Evolutionary conservation across 2,797 vertebrate genomes (phyloP).

Genomic region (Lycodopsis pacificus): DNA sequence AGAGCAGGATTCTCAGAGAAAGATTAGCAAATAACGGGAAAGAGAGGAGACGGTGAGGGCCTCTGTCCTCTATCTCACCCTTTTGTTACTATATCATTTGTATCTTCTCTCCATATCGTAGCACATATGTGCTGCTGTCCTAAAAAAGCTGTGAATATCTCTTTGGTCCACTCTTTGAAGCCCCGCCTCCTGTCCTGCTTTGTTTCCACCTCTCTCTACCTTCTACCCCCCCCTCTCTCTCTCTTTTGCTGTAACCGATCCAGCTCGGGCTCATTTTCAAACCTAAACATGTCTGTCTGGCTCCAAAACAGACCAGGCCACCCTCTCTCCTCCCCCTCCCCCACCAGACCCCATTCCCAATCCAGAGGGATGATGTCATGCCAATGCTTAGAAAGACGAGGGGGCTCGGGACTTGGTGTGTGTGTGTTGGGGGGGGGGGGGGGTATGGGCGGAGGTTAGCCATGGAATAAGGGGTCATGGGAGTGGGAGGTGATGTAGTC

Average conservation of each 20-base stretch:
- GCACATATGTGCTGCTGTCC: neutral
- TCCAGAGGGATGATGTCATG: slow-evolving; percentile 84
- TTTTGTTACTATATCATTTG: neutral
- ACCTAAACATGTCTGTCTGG: slow-evolving; percentile 83
- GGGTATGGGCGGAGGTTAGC: slow-evolving; percentile 20
- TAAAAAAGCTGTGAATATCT: slow-evolving; percentile 16
- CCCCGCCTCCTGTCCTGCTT: slow-evolving; percentile 26
- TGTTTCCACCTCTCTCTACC: slow-evolving; percentile 35
- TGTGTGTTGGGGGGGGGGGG: neutral
- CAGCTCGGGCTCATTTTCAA: slow-evolving; percentile 78
- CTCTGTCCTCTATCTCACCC: slow-evolving; percentile 17
- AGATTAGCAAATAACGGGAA: slow-evolving; percentile 2
- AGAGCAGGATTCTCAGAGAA: slow-evolving; percentile 13
- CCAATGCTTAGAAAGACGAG: slow-evolving; percentile 73
- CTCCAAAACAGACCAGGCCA: slow-evolving; percentile 66
- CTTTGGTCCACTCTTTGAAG: slow-evolving; percentile 32
- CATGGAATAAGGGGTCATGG: slow-evolving; percentile 59
- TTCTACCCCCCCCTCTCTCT: slow-evolving; percentile 11
- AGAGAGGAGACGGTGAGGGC: neutral
- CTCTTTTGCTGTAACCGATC: slow-evolving; percentile 74
- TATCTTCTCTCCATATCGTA: neutral
- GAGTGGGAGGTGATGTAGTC: slow-evolving; percentile 65
- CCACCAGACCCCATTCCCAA: slow-evolving; percentile 77
- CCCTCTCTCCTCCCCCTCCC: slow-evolving; percentile 59
- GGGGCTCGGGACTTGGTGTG: slow-evolving; percentile 38